These are phyloP conservation scores for Scaptomyza montana DNA, from an alignment of 1,140 invertebrate genomes.

Conservation along the genomic window DNA sequence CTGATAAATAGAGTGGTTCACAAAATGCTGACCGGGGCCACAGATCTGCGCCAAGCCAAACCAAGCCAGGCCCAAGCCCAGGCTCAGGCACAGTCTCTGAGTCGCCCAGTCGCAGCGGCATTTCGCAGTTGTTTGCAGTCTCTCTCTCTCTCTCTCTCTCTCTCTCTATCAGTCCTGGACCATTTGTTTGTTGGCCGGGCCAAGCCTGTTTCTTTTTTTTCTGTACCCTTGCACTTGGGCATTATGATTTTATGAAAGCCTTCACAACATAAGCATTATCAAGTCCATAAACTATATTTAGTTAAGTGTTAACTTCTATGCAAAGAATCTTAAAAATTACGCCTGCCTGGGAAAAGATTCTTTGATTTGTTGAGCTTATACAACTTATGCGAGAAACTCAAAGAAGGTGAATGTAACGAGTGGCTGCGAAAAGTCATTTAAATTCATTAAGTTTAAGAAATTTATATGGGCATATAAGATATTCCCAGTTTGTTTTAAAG, in stretches of 20 bases:
- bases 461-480: no score
- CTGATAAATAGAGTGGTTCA: slow-evolving; percentile 83
- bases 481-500: no score
- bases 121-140: no score
- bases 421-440: background rate
- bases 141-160: background rate
- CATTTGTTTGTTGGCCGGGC: slow-evolving; percentile 72
- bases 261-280: slow-evolving; percentile 24
- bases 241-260: slow-evolving; percentile 26
- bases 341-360: no score
- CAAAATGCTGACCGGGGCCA: slow-evolving; percentile 75
- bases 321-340: background rate
- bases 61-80: background rate
- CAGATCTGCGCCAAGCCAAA: slow-evolving; percentile 36
- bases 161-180: slow-evolving; percentile 50
- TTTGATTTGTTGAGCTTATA: no score
- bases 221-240: slow-evolving; percentile 30
- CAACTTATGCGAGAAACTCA: no score
- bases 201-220: slow-evolving; percentile 70
- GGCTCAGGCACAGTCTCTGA: slow-evolving; percentile 6
- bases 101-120: background rate
- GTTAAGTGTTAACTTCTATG: background rate
- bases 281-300: slow-evolving; percentile 8
- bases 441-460: background rate
- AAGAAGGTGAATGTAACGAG: background rate